phyloP scores from a whole-genome alignment of 2,888 invertebrate species.

The Steinernema scapterisci region DNA sequence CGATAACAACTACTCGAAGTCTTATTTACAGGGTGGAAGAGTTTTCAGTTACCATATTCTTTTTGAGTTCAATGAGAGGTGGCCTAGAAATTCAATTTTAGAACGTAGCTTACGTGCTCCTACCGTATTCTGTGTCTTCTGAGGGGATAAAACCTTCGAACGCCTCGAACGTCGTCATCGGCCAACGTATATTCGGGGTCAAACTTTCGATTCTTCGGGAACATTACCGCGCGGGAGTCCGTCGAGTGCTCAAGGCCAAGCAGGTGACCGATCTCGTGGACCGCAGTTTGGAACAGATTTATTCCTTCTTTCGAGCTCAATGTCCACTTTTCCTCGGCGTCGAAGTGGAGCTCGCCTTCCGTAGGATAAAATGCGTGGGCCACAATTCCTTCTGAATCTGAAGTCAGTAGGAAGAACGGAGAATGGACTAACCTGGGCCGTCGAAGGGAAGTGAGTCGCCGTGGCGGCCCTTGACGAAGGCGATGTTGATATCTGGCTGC shows the following conservation, averaged over 20 bases:
- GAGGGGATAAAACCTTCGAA: constrained; percentile 70
- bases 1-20: neutral
- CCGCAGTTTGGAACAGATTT: constrained; percentile 63
- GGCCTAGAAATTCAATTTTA: neutral
- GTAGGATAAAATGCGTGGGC: constrained; percentile 66
- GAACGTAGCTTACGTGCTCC: too few species aligned
- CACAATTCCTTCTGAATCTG: constrained; percentile 57
- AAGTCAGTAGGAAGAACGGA: neutral
- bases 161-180: constrained; percentile 84
- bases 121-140: neutral
- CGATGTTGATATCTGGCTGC: constrained; percentile 49
- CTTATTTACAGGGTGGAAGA: neutral
- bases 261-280: constrained; percentile 76
- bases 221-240: constrained; percentile 72
- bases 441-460: constrained; percentile 63
- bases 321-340: constrained; percentile 66
- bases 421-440: constrained; percentile 50
- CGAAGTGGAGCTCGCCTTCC: constrained; percentile 65
- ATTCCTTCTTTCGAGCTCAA: constrained; percentile 57
- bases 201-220: constrained; percentile 48
- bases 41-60: constrained; percentile 9
- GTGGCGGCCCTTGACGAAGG: constrained; percentile 60
- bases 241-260: constrained; percentile 94
- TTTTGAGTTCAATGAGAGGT: neutral
- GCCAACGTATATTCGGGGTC: constrained; percentile 26